Evolutionary conservation across 2,113 vertebrate genomes (phyloP), one percentile per base, ranked within the genome.

Genomic region (Ardeotis arabs): DNA sequence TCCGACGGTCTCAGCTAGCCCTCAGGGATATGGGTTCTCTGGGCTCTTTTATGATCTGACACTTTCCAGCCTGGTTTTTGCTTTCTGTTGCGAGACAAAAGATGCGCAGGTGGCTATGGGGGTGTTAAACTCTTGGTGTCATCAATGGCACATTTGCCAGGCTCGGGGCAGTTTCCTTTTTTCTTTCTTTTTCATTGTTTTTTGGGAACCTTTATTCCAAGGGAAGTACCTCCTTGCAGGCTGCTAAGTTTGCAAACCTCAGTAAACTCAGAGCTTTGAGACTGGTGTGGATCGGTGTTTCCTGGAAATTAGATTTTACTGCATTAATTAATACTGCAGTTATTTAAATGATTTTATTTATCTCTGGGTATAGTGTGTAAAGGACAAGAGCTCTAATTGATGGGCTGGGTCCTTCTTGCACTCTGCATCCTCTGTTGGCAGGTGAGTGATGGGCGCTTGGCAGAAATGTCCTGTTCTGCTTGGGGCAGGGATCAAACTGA

Each of bases 371-470:
- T 10, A 28, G 47, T 6, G 10, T 45, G 17, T 39, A 9, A 64
- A 78, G 69, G 21, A 37, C 0, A 0, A 59, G 73, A 56, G 37
- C 0, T 35, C 1, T 14, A 20, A 39, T 1, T 16, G 29, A 47
- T 23, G 55, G 10, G 12, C 28, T 63, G 70, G 45, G 16, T 75
- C 64, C 33, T 77, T 2, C 69, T 37, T 29, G 8, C 1, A 4
- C 49, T 33, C 67, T 1, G 1, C 45, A 11, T 55, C 52, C 60
- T 81, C 47, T 41, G 1, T 19, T 33, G 37, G 63, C 28, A 81
- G 16, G 39, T 37, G 59, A 70, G 83, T 70, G 18, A 6, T 2
- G 39, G 44, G 21, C 19, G 1, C 55, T 16, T 10, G 45, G 78
- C 53, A 62, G 41, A 52, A 39, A 16, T 24, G 16, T 45, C 20